These are phyloP conservation scores for Chunga burmeisteri DNA, from an alignment of 2,113 vertebrate genomes.

Conservation along the genomic window DNA sequence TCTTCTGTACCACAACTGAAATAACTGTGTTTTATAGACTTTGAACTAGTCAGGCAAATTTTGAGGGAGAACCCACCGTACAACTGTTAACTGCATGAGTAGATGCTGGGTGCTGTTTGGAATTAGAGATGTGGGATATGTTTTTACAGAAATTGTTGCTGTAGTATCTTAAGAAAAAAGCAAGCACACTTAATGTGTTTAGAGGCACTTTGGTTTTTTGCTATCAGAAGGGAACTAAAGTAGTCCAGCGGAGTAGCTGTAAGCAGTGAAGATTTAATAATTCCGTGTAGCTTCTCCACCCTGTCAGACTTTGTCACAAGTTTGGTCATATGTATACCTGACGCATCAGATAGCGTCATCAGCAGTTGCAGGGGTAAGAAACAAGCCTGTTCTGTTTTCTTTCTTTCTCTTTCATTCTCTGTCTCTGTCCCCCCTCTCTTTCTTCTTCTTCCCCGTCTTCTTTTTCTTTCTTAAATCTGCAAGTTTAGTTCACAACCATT, in stretches of 20 bases:
- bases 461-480: slow-evolving; percentile 43
- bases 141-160: background rate
- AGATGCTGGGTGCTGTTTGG: background rate
- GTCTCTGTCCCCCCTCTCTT: background rate
- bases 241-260: background rate
- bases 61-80: background rate
- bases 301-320: background rate
- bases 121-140: background rate
- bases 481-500: slow-evolving; percentile 64
- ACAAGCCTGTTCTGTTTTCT: slow-evolving; percentile 30
- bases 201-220: background rate
- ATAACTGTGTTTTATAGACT: background rate
- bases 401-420: background rate
- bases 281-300: background rate
- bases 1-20: background rate
- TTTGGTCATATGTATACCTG: background rate
- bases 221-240: background rate
- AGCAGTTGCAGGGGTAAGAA: slow-evolving; percentile 53
- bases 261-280: background rate
- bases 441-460: background rate
- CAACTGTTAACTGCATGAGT: background rate
- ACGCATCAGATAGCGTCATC: background rate
- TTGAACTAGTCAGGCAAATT: background rate
- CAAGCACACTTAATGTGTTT: background rate
- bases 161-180: background rate